These are phyloP conservation scores for Lithophane semibrunnea DNA, from an alignment of 2,888 invertebrate genomes.

Conservation along the genomic window DNA sequence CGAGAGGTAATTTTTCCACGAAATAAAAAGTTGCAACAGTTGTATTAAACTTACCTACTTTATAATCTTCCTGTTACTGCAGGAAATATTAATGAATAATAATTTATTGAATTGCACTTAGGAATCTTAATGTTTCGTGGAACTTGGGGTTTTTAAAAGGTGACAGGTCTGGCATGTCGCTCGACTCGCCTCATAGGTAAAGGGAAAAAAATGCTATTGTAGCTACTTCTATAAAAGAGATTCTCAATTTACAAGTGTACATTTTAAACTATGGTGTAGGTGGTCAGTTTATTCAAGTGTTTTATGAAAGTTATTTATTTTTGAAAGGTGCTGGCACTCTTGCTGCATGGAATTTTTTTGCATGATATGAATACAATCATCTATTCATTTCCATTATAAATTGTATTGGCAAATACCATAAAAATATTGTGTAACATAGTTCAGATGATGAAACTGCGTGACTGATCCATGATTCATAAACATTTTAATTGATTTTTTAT, in stretches of 20 bases:
- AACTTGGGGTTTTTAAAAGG: conserved; percentile 47
- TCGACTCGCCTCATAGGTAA: conserved; percentile 4
- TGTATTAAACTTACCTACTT: not conserved
- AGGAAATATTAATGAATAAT: not conserved
- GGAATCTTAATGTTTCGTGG: conserved; percentile 40
- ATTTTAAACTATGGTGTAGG: conserved; percentile 29
- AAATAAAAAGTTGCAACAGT: conserved; percentile 31
- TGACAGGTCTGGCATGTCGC: conserved; percentile 55
- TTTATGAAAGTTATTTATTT: not conserved
- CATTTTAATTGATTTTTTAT: not conserved
- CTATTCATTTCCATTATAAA: conserved; percentile 17
- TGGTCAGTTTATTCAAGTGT: conserved; percentile 38
- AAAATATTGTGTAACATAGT: conserved; percentile 43
- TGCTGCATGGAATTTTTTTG: conserved; percentile 42
- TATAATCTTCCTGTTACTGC: conserved; percentile 11
- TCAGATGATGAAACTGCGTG: not conserved
- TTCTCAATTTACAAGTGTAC: not conserved
- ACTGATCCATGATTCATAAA: conserved; percentile 22
- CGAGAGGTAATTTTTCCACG: conserved; percentile 76
- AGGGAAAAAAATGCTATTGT: not conserved
- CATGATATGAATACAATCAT: conserved; percentile 39
- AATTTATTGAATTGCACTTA: not conserved
- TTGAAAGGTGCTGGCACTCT: conserved; percentile 10
- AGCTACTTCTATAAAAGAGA: not conserved
- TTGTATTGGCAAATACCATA: not conserved